Conservation (phyloP, 2,113 vertebrate species). For the Gallinago undulata region DNA sequence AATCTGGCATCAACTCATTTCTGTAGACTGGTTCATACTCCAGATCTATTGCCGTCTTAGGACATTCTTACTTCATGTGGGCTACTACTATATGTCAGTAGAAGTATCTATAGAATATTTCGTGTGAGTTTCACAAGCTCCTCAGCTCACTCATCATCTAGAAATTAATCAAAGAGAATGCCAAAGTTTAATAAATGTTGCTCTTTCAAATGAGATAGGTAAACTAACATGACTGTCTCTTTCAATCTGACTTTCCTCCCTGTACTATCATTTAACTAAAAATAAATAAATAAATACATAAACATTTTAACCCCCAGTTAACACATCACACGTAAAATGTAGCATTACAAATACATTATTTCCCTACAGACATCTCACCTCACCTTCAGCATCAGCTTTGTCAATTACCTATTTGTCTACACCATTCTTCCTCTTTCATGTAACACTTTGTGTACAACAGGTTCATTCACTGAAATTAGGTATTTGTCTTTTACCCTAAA, state of each 20-base stretch:
- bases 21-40: neutral
- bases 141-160: conserved; percentile 14
- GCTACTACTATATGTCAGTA: neutral
- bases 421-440: neutral
- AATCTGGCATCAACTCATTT: neutral
- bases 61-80: neutral
- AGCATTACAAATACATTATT: neutral
- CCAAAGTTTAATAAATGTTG: neutral
- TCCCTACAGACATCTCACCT: neutral
- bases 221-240: neutral
- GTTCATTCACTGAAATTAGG: neutral
- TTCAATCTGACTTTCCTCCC: neutral
- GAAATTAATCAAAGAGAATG: neutral
- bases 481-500: neutral
- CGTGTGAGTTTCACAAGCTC: neutral
- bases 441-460: neutral
- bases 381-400: neutral
- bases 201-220: neutral
- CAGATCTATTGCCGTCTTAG: neutral
- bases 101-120: neutral
- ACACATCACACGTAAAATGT: neutral
- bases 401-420: neutral
- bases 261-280: neutral
- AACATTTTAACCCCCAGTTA: neutral
- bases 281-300: neutral